phyloP scores from a whole-genome alignment of 2,888 invertebrate species.

The Mystacides longicornis region DNA sequence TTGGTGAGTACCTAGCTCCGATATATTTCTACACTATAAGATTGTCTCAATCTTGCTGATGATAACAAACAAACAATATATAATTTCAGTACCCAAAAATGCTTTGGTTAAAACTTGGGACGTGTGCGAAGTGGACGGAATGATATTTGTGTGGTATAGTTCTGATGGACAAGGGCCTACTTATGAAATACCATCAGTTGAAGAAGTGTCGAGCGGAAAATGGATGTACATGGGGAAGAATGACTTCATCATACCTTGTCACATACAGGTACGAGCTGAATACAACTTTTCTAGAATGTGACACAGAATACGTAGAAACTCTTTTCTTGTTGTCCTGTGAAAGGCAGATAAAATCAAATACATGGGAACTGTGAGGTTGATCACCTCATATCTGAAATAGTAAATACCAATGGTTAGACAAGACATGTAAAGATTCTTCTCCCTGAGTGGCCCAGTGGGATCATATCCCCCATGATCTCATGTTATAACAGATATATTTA shows the following conservation, averaged over 20 bases:
- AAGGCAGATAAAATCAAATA: no score
- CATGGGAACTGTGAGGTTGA: no score
- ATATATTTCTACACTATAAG: background rate
- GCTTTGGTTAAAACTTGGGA: slow-evolving; percentile 65
- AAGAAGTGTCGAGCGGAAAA: slow-evolving; percentile 44
- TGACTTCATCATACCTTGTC: slow-evolving; percentile 68
- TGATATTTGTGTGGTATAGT: slow-evolving; percentile 79
- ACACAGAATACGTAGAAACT: no score
- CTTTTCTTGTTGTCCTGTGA: no score
- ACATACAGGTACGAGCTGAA: slow-evolving; percentile 80
- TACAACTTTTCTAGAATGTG: no score
- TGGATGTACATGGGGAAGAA: slow-evolving; percentile 70
- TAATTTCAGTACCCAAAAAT: slow-evolving; percentile 56
- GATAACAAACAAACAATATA: background rate
- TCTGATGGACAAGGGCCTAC: slow-evolving; percentile 59
- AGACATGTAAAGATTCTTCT: no score
- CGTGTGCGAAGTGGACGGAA: slow-evolving; percentile 60
- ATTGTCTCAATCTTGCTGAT: background rate
- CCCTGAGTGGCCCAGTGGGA: no score
- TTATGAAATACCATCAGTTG: slow-evolving; percentile 57
- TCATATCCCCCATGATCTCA: no score
- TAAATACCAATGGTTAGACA: no score
- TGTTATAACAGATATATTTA: no score
- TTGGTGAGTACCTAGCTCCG: slow-evolving; percentile 30
- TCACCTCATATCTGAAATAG: no score